A percentile compares a stretch with the other conserved stretches of the same genome.
Evolutionary conservation across 2,888 invertebrate genomes (phyloP).

Genomic region (Drosophila tanythrix): DNA sequence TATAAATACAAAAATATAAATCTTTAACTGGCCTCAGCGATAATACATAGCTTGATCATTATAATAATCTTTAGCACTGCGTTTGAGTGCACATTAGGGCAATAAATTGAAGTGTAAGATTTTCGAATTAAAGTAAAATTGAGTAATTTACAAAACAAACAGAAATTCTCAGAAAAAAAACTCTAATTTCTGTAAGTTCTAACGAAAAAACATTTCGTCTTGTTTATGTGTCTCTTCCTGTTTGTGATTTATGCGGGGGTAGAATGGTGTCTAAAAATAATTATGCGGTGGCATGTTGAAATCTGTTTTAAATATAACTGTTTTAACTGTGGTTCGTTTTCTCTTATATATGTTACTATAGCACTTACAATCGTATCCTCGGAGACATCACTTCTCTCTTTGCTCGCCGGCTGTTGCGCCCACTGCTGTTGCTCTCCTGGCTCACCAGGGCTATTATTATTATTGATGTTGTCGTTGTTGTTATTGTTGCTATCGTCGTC

Average conservation of each 20-base stretch:
- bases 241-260: neutral
- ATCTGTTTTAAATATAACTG: neutral
- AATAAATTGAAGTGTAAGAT: neutral
- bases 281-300: neutral
- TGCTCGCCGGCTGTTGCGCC: constrained; percentile 11
- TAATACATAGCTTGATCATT: constrained; percentile 6
- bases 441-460: constrained; percentile 17
- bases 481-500: neutral
- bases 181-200: neutral
- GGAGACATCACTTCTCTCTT: constrained; percentile 42
- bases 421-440: constrained; percentile 30
- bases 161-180: neutral
- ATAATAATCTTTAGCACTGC: constrained; percentile 7
- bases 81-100: neutral
- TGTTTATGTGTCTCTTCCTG: constrained; percentile 18
- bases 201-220: neutral
- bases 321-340: neutral
- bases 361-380: constrained; percentile 63
- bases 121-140: neutral
- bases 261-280: neutral
- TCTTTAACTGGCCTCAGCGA: constrained; percentile 4
- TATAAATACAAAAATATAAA: neutral
- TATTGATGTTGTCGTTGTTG: constrained; percentile 28
- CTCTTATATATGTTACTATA: neutral
- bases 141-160: neutral